Base-by-base conservation (phyloP, 2,888 invertebrate species). In the Gastrophysa polygoni region DNA sequence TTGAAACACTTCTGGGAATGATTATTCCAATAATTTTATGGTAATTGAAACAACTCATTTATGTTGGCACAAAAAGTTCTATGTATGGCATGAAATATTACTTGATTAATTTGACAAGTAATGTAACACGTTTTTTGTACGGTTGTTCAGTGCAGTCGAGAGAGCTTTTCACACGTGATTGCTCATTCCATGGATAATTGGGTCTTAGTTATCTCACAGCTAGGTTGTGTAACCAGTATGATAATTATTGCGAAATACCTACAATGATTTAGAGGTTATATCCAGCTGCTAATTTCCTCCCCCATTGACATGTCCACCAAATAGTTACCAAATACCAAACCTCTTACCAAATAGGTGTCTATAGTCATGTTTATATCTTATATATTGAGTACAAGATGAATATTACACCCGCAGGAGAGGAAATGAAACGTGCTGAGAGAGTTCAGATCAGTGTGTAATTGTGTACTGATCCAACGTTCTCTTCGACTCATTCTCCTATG, bases 121-220 rank as follows among this genome's bases (percentile, higher is more conserved):
- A 54, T 46, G 11, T 11, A 44, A 20, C 24, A 18, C 54, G 43
- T 21, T 54, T 24, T 24, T 54, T 20, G 8, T 43, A 24, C 14
- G 24, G 16, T 43, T 48, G 44, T 48, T 48, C 54, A 48, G 21
- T 24, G 24, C 24, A 24, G 24, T 24, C 54, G 4, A 20, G 24
- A 43, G 38, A 44, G 51, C 59, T 52, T 51, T 59, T 48, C 59
- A 34, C 52, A 47, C 59, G 48, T 32, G 10, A 38, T 38, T 38
- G 11, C 14, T 2, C 38, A 38, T 38, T 38, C 14, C 24, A 38
- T 38, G 14, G 38, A 38, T 38, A 38, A 38, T 38, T 38, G 38
- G 38, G 38, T 38, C 38, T 14, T 14, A 38, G 14, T 14, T 38
- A 38, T 38, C 38, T 38, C 38, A 38, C 38, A 38, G 4, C 38